Evolutionary conservation across 2,113 vertebrate species (phyloP).

Genomic region (Aythya baeri): DNA sequence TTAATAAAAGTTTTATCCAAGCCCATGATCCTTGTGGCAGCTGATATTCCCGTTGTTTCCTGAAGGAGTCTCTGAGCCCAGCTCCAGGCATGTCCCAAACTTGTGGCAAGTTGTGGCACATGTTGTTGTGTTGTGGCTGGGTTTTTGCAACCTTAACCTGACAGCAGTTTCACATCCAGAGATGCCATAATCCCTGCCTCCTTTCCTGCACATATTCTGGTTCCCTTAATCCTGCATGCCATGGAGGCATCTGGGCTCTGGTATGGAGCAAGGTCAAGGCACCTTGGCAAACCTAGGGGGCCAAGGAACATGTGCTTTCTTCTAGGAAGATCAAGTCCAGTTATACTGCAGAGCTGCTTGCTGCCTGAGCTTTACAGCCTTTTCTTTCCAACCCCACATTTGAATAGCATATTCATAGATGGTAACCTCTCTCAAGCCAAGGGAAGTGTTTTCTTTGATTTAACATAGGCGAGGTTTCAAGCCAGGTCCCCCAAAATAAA

Average conservation of each 20-base stretch:
- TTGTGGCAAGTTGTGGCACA: neutral
- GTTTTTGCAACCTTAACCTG: too few relatives aligned
- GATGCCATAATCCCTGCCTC: neutral
- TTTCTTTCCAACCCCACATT: neutral
- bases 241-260: neutral
- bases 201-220: neutral
- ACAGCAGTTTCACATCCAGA: too few relatives aligned
- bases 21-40: neutral
- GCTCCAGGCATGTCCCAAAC: neutral
- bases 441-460: slow-evolving; percentile 6
- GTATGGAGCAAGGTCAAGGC: neutral
- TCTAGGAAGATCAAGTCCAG: neutral
- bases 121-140: neutral
- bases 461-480: neutral
- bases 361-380: neutral
- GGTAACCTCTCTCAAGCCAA: neutral
- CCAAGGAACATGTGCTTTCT: neutral
- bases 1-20: neutral
- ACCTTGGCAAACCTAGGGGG: rapidly evolving
- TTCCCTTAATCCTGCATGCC: neutral
- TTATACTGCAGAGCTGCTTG: neutral
- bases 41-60: neutral
- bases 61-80: neutral
- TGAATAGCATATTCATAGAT: neutral
- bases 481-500: neutral